Evolutionary conservation across 2,113 vertebrate species (phyloP).

Genomic region (Danio rerio): GRCz12tu NC_133191.1:43978501-43979000

Average conservation of each 20-base stretch:
- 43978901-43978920: neutral
- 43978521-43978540: neutral
- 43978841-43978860: neutral
- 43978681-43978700: constrained; percentile 41
- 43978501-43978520: constrained; percentile 32
- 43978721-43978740: constrained; percentile 15
- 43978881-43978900: neutral
- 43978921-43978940: neutral
- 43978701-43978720: constrained; percentile 25
- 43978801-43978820: constrained; percentile 1
- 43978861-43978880: neutral
- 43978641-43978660: constrained; percentile 55
- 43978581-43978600: constrained; percentile 42
- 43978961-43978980: neutral
- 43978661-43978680: constrained; percentile 49
- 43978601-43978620: constrained; percentile 55
- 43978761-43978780: constrained; percentile 7
- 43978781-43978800: constrained; percentile 11
- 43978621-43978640: constrained; percentile 57
- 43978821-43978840: neutral
- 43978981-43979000: neutral
- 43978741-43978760: neutral
- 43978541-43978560: constrained; percentile 9
- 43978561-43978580: constrained; percentile 35
- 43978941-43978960: neutral